Conservation (phyloP, 2,888 invertebrate genomes). For the Coelinius sp. region DNA sequence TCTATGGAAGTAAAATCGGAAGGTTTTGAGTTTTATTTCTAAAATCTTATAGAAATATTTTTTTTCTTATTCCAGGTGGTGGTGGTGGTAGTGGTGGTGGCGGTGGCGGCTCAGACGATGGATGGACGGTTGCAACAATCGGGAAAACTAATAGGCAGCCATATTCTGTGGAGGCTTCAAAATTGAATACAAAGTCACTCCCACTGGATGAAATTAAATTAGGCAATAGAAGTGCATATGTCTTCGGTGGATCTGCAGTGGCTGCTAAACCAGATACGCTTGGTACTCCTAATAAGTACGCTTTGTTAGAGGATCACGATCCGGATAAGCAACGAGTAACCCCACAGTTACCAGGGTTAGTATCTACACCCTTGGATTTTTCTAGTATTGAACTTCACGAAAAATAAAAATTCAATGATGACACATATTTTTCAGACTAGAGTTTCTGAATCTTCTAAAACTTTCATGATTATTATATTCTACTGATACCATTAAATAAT, state of each 20-base stretch:
- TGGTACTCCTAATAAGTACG: constrained; percentile 71
- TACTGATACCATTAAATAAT: constrained; percentile 30
- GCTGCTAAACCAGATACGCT: constrained; percentile 52
- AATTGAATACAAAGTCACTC: constrained; percentile 71
- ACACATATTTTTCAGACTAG: constrained; percentile 59
- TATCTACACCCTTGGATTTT: constrained; percentile 15
- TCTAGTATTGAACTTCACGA: not conserved
- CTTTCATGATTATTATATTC: constrained; percentile 45
- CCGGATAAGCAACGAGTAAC: constrained; percentile 63
- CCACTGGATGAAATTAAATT: constrained; percentile 70
- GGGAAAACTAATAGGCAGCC: constrained; percentile 56
- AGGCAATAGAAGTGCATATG: constrained; percentile 69
- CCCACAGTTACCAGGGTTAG: constrained; percentile 62
- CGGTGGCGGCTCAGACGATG: constrained; percentile 56
- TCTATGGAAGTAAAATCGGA: not conserved
- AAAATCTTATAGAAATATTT: not conserved
- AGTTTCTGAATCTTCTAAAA: constrained; percentile 64
- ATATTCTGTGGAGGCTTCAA: constrained; percentile 72
- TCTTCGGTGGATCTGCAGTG: constrained; percentile 53
- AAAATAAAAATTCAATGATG: constrained; percentile 39
- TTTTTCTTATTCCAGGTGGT: constrained; percentile 51
- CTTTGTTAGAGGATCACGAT: constrained; percentile 70
- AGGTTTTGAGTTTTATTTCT: not conserved
- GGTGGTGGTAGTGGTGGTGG: constrained; percentile 58
- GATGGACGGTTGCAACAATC: constrained; percentile 62